Base-by-base conservation (phyloP, 1,140 invertebrate genomes). In the Wiebesia pumilae region DNA sequence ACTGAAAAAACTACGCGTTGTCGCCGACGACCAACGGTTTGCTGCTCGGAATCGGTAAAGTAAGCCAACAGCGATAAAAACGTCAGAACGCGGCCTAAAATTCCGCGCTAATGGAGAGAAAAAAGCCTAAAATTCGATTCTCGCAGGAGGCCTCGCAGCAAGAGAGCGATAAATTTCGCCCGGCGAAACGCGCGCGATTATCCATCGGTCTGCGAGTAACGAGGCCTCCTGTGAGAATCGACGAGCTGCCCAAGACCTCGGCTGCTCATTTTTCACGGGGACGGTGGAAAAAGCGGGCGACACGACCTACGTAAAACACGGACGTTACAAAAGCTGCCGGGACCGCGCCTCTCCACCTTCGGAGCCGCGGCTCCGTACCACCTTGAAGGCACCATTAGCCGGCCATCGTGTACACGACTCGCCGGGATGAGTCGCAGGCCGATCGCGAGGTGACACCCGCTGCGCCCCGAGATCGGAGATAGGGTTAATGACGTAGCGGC, bases 401-500 rank as follows among this genome's bases (percentile, higher is more conserved):
- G 88, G 89, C 87, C 89, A 91, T 91, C 91, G 90, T 91, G 90
- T 89, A 88, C 86, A 85, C 88, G 89, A 89, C 88, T 88, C 88
- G 88, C 87, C 88, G 24, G 38, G 73, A 43, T 6, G 38, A 43
- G 38, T n/a, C 67, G 67, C 67, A 19, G 43, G 43, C 21, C 24
- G 10, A 62, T 62, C 58, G 58, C 58, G 14, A 16, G 9, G 88
- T 71, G 81, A 86, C 91, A 92, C 91, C 91, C 91, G 91, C 91
- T 92, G 91, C 84, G 91, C 89, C 85, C 58, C 69, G 88, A 91
- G 91, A 91, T 92, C 90, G 88, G 86, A 91, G 78, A 92, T 92
- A 91, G 90, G 91, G 91, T 92, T 92, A 92, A 92, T 92, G 91
- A 92, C 90, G 90, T 89, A 87, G 90, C 69, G 16, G 89, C 71